phyloP scores from a whole-genome alignment of 2,888 invertebrate species.

The Alentia gelatinosa region DNA sequence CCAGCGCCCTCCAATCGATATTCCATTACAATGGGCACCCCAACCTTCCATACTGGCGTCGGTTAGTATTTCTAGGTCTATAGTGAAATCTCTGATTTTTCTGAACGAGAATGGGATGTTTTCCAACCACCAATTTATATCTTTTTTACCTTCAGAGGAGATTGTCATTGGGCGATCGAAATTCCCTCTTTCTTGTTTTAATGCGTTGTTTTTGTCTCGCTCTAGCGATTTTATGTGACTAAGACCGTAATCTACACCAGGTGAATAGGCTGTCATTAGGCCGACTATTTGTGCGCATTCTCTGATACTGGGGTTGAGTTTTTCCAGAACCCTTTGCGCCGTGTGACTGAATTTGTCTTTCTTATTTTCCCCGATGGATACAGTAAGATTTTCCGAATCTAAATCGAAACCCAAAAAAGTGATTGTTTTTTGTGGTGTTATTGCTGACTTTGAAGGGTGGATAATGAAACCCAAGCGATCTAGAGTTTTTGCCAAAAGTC shows the following conservation, averaged over 20 bases:
- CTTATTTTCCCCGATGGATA: background rate
- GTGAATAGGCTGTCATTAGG: background rate
- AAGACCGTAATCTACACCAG: background rate
- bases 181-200: background rate
- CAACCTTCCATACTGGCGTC: background rate
- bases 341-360: background rate
- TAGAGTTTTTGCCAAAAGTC: background rate
- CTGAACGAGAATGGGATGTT: background rate
- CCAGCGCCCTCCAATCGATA: background rate
- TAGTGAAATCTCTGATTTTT: background rate
- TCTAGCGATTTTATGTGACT: background rate
- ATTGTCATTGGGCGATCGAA: background rate
- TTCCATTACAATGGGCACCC: background rate
- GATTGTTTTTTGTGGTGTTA: too few species aligned
- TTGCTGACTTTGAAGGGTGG: background rate
- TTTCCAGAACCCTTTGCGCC: background rate
- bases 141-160: background rate
- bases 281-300: background rate
- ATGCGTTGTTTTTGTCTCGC: background rate
- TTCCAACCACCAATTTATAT: background rate
- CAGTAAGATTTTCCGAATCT: too few species aligned
- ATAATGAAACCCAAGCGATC: background rate
- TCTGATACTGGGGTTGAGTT: background rate
- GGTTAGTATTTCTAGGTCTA: background rate
- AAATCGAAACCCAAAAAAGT: too few species aligned